Percentiles rank a stretch among this genome's conserved stretches.
Evolutionary conservation across 2,888 invertebrate genomes (phyloP).

Genomic region (Cancer borealis): DNA sequence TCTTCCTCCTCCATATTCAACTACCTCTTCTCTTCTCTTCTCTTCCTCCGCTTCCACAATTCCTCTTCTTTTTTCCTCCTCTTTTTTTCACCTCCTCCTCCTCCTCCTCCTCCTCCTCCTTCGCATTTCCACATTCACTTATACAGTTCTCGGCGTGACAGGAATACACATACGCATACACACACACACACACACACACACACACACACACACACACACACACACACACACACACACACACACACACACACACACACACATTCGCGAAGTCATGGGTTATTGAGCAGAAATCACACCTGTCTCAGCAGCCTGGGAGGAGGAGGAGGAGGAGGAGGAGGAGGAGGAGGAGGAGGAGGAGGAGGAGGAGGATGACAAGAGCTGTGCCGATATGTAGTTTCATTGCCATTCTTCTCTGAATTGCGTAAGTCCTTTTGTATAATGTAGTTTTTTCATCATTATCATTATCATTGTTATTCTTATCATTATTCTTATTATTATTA

Average conservation of each 20-base stretch:
- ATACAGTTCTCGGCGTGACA: background rate
- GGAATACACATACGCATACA: constrained; percentile 30
- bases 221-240: constrained; percentile 50
- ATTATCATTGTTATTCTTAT: too few relatives aligned
- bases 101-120: background rate
- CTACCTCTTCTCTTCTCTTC: too few relatives aligned
- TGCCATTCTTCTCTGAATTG: background rate
- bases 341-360: background rate
- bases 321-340: constrained; percentile 3
- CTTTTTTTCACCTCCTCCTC: background rate
- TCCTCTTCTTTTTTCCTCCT: background rate
- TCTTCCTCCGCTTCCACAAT: background rate
- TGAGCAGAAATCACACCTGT: constrained; percentile 21
- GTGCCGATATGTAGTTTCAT: background rate
- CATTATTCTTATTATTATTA: too few relatives aligned
- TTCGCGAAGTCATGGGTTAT: background rate
- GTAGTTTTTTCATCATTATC: too few relatives aligned
- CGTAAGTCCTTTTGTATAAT: too few relatives aligned
- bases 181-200: background rate
- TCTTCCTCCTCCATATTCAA: too few relatives aligned
- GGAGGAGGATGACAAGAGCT: background rate
- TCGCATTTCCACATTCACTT: background rate
- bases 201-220: constrained; percentile 23
- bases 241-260: constrained; percentile 51
- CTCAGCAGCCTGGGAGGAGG: background rate